Conservation (phyloP, 2,113 vertebrate species). For the Apteryx owenii region DNA sequence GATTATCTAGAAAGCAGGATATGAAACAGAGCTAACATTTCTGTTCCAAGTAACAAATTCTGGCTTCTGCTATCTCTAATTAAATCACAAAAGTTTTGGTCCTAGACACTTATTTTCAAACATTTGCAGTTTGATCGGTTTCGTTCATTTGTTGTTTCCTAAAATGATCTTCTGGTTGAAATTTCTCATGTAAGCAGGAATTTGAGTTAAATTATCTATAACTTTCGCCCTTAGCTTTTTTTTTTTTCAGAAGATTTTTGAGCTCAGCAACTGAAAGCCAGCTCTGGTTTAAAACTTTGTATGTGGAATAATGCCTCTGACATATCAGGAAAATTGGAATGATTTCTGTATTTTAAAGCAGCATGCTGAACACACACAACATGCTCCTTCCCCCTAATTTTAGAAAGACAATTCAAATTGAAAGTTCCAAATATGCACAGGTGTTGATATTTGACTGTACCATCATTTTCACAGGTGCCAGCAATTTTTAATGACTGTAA, state of each 20-base stretch:
- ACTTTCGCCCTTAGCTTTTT: not conserved
- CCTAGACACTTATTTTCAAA: not conserved
- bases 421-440: not conserved
- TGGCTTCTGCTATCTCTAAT: not conserved
- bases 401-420: not conserved
- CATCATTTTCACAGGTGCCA: not conserved
- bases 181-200: not conserved
- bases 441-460: not conserved
- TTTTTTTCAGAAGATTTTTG: slow-evolving; percentile 6
- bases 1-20: not conserved
- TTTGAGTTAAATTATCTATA: not conserved
- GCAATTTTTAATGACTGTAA: not conserved
- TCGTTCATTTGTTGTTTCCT: not conserved
- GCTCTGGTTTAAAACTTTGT: not conserved
- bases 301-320: not conserved
- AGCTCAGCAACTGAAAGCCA: not conserved
- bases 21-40: not conserved
- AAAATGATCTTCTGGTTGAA: not conserved
- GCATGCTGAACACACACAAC: not conserved
- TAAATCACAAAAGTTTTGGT: not conserved
- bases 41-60: not conserved
- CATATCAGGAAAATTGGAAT: not conserved
- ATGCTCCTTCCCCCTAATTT: not conserved
- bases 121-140: not conserved
- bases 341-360: not conserved